Base-by-base conservation (phyloP, 2,113 vertebrate genomes). In the Rhagologus leucostigma region DNA sequence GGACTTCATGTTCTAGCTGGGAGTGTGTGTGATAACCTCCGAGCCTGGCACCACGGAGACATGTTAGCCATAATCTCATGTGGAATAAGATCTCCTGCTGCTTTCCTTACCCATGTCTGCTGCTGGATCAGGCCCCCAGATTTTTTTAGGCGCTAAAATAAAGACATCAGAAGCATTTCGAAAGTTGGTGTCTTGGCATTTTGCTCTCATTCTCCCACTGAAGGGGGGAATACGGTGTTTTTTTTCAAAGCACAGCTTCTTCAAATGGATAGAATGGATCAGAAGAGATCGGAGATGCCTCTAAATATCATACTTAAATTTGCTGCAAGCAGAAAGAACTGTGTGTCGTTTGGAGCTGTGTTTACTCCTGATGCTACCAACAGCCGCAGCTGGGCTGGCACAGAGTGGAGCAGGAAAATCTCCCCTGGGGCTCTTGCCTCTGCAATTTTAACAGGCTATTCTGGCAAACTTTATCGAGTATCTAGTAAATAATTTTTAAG, bases 401-500 rank as follows among this genome's bases (percentile, higher is more conserved):
- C 42, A 11, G 44, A 87, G 33, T 0, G 0, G 32, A 59, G 73
- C 64, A 68, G 71, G 39, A 41, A 93, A 46, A 57, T 52, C 30
- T 92, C 83, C 93, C 91, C 56, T 0, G 4, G 55, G 80, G 71
- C 71, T 80, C 55, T 60, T 55, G 76, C 63, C 87, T 88, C 47
- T 2, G 6, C 82, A 63, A 9, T 63, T 88, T 80, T 77, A 88
- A 67, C 13, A 1, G 88, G n/a, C 85, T 81, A 4, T 70, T 75
- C 83, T 88, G 52, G 64, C 56, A 93, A 68, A 68, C 35, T 88
- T 77, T 90, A 90, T 55, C 9, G 56, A 91, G 56, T 71, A 83
- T 14, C 64, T 90, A 92, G 79, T 90, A 94, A 91, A 92, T 84
- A 93, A 88, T 86, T 83, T 91, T 93, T 60, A 95, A 95, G 73